Percentiles rank a stretch among this genome's conserved stretches.
These are phyloP conservation scores for Lordiphosa andalusiaca DNA, from an alignment of 2,888 invertebrate genomes.

Conservation along the genomic window DNA sequence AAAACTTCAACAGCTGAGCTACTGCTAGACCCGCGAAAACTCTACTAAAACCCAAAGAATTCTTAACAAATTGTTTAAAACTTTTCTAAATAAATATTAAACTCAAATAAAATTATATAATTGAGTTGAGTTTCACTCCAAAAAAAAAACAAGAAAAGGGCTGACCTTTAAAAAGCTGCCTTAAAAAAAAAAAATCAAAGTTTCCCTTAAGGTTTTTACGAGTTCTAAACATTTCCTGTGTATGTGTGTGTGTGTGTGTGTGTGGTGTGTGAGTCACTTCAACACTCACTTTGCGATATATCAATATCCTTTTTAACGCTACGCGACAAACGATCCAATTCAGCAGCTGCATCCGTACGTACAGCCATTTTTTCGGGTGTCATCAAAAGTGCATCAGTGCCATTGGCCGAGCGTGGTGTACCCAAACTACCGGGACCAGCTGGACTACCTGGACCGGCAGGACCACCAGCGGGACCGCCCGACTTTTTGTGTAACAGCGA, in stretches of 20 bases:
- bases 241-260: conserved; percentile 9
- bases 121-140: conserved; percentile 1
- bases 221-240: background rate
- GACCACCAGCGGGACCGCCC: conserved; percentile 79
- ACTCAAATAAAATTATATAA: too few species aligned
- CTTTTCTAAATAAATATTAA: too few species aligned
- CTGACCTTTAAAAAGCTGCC: too few species aligned
- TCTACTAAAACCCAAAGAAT: too few species aligned
- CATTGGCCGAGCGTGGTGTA: conserved; percentile 77
- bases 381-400: conserved; percentile 69
- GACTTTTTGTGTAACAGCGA: conserved; percentile 97
- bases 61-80: too few species aligned
- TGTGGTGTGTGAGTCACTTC: conserved; percentile 26
- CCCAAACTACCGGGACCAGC: conserved; percentile 78
- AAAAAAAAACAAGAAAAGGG: background rate
- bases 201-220: background rate
- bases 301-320: conserved; percentile 81
- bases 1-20: too few species aligned
- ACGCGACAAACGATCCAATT: conserved; percentile 92
- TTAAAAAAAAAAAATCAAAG: too few species aligned
- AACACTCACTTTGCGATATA: conserved; percentile 80
- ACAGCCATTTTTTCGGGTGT: conserved; percentile 87
- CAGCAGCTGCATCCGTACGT: conserved; percentile 94
- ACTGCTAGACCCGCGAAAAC: too few species aligned
- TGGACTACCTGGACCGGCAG: conserved; percentile 68